Conservation (phyloP, 1,140 invertebrate genomes). For the Muscidifurax raptorellus region DNA sequence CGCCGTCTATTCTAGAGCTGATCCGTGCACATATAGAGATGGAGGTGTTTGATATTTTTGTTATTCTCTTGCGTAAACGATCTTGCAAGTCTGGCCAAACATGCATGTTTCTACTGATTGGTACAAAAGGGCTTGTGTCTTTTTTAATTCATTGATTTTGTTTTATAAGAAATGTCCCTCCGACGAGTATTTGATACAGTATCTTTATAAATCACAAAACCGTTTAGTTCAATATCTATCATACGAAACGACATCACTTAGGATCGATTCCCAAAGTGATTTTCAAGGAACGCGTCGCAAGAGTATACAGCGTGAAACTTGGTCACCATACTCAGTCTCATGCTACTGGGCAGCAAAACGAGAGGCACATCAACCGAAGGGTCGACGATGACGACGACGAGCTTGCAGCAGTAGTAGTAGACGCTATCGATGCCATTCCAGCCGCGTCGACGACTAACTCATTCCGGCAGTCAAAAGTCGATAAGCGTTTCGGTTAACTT, state of each 20-base stretch:
- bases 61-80: too few relatives aligned
- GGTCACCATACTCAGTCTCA: not conserved
- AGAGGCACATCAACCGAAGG: not conserved
- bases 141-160: too few relatives aligned
- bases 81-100: too few relatives aligned
- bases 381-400: not conserved
- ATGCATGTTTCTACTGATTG: too few relatives aligned
- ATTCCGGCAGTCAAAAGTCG: conserved; percentile 53
- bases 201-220: too few relatives aligned
- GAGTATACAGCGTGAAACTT: conserved; percentile 15
- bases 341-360: not conserved
- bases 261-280: not conserved
- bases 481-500: conserved; percentile 58
- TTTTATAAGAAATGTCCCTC: too few relatives aligned
- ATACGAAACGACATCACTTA: not conserved
- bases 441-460: conserved; percentile 37
- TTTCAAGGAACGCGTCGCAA: not conserved
- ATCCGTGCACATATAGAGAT: not conserved
- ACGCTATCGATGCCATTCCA: conserved; percentile 22
- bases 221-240: too few relatives aligned
- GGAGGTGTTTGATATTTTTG: too few relatives aligned
- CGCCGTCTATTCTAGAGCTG: not conserved
- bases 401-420: not conserved
- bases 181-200: too few relatives aligned
- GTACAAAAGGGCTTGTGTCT: too few relatives aligned